Base-by-base conservation (phyloP, 2,113 vertebrate genomes). In the Leptobrachium leishanense region DNA sequence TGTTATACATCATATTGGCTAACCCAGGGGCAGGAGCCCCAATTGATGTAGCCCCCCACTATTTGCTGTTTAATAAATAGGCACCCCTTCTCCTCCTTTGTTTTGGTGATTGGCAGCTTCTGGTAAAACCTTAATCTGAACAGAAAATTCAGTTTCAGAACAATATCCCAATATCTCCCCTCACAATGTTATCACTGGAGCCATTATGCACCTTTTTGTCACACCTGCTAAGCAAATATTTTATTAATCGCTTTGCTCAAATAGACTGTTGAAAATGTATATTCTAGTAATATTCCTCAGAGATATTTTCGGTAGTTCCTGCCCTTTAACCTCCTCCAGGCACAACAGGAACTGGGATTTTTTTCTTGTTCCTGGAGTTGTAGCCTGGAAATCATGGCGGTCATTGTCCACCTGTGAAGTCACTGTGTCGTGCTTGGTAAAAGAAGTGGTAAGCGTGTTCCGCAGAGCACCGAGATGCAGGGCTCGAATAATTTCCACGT, bases 171-270 rank as follows among this genome's bases (percentile, higher is more conserved):
- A 86, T 85, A 86, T 86, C 84, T 84, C 55, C 42, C 71, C n/a
- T 75, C 81, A 89, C 89, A 89, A 87, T 89, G 90, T 91, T 91
- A 92, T 91, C 89, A 75, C 76, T 75, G 76, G 84, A 82, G 73
- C 85, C 69, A 76, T 83, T 83, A 84, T 75, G 74, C 65, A 66
- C 81, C 10, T 76, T 77, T 66, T 82, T 81, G 89, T 90, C 89
- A 89, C 89, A 83, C 92, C 91, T 92, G 68, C 81, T 85, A 3
- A 79, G 88, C 86, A 91, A 92, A 91, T 84, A 90, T 86, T 86
- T 83, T 74, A 77, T 82, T 81, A 89, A 86, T 86, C 81, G 82
- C 82, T 85, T 86, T 84, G 83, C 87, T 85, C 87, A 86, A 85
- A 87, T 80, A 87, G 81, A 85, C 81, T 82, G 84, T 82, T 81